Evolutionary conservation across 2,888 invertebrate genomes (phyloP), one percentile per base, ranked within the genome.

Genomic region (Amiota communis): DNA sequence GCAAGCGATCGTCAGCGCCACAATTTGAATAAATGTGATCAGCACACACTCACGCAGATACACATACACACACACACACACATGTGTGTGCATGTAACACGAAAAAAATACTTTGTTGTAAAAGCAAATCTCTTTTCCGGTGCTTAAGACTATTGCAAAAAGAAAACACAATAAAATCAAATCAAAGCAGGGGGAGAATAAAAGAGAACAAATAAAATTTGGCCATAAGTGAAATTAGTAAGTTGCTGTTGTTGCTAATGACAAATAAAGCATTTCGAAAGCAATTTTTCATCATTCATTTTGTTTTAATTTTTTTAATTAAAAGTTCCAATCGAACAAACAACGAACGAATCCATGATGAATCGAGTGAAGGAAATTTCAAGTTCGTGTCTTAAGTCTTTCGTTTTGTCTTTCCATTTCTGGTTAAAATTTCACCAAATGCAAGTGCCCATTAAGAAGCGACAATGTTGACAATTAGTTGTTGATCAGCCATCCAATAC

Each of bases 341-440:
- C 2, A 36, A 36, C 23, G 3, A 36, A 36, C 36, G 36, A 36
- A 36, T 36, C 36, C 36, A 36, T 36, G 8, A 36, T 36, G n/a
- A n/a, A 6, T 2, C 6, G 36, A 36, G 36, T 36, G 36, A 36
- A 36, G 59, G 49, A 74, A 65, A 65, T 64, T 70, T 74, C 77
- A 70, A 72, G 83, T 82, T 82, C 71, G 76, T 79, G 61, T 77
- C 75, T 65, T 71, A 47, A 83, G 80, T 81, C 80, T 80, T 84
- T 81, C 75, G 71, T 77, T 75, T 78, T 75, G 53, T 13, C 36
- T 10, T 11, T 13, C 23, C 8, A 2, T 68, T 72, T 53, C 9
- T 69, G 47, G 12, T 69, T 72, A 74, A 63, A 85, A 78, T 83
- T 83, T 85, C 83, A 79, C 85, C 85, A 78, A 36, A 36, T 36